Evolutionary conservation across 1,140 invertebrate genomes (phyloP).

Genomic region (Himalopsyche phryganea): DNA sequence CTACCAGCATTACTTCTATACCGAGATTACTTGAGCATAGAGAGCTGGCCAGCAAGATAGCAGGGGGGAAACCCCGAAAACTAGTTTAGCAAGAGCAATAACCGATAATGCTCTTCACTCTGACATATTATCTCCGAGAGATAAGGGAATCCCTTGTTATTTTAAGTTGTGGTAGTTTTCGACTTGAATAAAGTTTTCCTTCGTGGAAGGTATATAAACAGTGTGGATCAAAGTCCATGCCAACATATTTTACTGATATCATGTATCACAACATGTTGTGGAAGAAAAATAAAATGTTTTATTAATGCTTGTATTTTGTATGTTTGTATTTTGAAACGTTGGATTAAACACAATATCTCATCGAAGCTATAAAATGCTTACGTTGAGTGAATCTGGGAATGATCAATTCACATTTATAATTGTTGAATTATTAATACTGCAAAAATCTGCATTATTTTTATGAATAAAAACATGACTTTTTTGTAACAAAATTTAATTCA

Average conservation of each 20-base stretch:
- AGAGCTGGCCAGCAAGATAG: too few species aligned
- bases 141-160: conserved; percentile 34
- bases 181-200: conserved; percentile 25
- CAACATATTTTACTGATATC: conserved; percentile 6
- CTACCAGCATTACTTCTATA: conserved; percentile 10
- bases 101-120: conserved; percentile 32
- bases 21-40: conserved; percentile 24
- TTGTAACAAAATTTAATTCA: too few species aligned
- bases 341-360: too few species aligned
- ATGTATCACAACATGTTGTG: conserved; percentile 1
- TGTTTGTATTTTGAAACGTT: too few species aligned
- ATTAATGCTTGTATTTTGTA: too few species aligned
- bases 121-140: conserved; percentile 32
- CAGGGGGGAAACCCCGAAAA: conserved; percentile 15
- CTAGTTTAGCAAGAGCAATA: conserved; percentile 32
- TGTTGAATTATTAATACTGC: too few species aligned
- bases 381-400: too few species aligned
- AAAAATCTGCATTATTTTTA: too few species aligned
- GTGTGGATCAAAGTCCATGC: neutral
- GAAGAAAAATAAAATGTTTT: too few species aligned
- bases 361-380: too few species aligned
- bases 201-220: neutral
- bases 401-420: too few species aligned
- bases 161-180: conserved; percentile 30
- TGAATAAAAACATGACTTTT: too few species aligned